Base-by-base conservation (phyloP, 1,140 invertebrate genomes). In the Trichonephila clavata region DNA sequence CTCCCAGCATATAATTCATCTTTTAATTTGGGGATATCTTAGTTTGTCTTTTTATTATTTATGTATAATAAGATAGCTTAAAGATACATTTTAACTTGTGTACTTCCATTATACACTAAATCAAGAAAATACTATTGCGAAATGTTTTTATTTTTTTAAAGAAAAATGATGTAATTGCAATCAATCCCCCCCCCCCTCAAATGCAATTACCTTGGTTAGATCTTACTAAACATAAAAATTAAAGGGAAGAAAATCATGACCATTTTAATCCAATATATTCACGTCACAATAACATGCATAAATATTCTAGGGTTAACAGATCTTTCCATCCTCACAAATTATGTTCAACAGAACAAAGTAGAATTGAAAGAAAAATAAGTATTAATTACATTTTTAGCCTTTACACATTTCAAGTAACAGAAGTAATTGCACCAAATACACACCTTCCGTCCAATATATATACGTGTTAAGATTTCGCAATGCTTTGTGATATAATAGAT, bases 251-350 rank as follows among this genome's bases (percentile, higher is more conserved):
- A 68, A n/a, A 68, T 68, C n/a, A 68, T 16, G 13, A 2, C 24
- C 21, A 68, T 10, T 50, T 24, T 68, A 24, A 68, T 24, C 13
- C 65, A 24, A 24, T 3, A 24, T 3, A 24, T 21, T 24, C n/a
- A 68, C 3, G 27, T 7, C 32, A 77, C 6, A 18, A 16, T 39
- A 16, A 32, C 18, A 4, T 5, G 0, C 6, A 27, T 18, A 32
- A 77, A 77, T 77, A 77, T 77, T 77, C 71, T 39, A 77, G 71
- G 71, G 71, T 32, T 77, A 77, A 39, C 14, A 77, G 65, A n/a
- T 68, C 8, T 24, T 10, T 24, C n/a, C 4, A 68, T 10, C 13
- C 16, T 18, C 27, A 27, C 71, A 77, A 32, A 39, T 39, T 20
- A 8, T 27, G 14, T 20, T 32, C 32, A 77, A 32, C 71, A 3